Base-by-base conservation (phyloP, 2,113 vertebrate species). In the Cyanoramphus novaezelandiae region DNA sequence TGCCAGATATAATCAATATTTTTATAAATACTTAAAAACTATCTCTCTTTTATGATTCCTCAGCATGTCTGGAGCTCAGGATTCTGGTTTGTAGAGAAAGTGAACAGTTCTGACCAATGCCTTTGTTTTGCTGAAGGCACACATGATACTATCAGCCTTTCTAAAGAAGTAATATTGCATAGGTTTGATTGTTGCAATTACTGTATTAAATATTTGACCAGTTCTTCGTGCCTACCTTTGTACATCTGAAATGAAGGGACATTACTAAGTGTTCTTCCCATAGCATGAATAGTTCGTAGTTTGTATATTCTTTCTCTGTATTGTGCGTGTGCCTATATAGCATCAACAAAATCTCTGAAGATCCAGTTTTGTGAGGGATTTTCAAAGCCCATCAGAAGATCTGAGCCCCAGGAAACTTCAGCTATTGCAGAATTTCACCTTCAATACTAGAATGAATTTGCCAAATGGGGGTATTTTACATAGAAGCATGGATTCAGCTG, bases 271-370 rank as follows among this genome's bases (percentile, higher is more conserved):
- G 77, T 86, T 88, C 76, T 93, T 82, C 72, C 79, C 86, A 20
- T 68, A 37, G 72, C 83, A 94, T 86, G 90, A 88, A 75, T 95
- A 90, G 96, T 93, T 92, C 89, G 82, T 76, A 43, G 53, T 69
- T 90, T 44, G 64, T 71, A 47, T 84, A 62, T 60, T 93, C 92
- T 90, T 50, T n/a, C 77, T 53, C 74, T 60, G 43, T 46, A 25
- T 64, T 11, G 9, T 43, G 69, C 15, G 17, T 59, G 60, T 17
- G 50, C 71, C 60, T 71, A 15, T 43, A 9, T 23, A 72, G 68
- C 24, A 74, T 6, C 70, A 82, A 41, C 33, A 41, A 55, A 90
- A 78, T 11, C 35, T 62, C 83, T 52, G 23, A 37, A 65, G 92
- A 87, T 47, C 80, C 39, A 5, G 62, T 95, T 92, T 82, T 83